These are phyloP conservation scores for Halotydeus destructor DNA, from an alignment of 1,140 invertebrate genomes.

Conservation along the genomic window DNA sequence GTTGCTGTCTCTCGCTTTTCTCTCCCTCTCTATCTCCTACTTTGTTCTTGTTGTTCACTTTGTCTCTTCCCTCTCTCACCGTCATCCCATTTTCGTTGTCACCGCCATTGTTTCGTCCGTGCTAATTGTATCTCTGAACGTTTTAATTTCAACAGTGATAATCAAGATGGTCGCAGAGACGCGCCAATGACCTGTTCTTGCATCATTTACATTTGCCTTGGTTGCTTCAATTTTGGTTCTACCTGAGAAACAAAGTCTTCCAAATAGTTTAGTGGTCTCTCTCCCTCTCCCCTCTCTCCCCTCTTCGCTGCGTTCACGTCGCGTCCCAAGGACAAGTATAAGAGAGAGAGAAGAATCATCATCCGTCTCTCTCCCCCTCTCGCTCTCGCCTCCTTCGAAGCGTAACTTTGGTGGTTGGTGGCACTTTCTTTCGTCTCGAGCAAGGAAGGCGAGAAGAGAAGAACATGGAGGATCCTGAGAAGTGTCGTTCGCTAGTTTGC, in stretches of 20 bases:
- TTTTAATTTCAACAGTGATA: not conserved
- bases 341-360: no score
- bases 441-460: not conserved
- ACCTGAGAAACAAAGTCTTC: no score
- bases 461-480: not conserved
- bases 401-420: not conserved
- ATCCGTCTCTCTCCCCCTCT: not conserved
- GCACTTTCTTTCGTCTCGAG: no score
- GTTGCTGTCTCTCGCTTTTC: not conserved
- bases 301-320: not conserved
- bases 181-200: no score
- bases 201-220: no score
- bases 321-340: no score
- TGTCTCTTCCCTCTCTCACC: not conserved
- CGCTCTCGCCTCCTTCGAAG: not conserved
- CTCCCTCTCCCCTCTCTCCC: not conserved
- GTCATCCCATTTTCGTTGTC: no score
- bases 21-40: not conserved
- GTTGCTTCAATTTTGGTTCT: no score
- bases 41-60: not conserved
- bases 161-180: not conserved
- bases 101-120: not conserved
- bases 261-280: no score
- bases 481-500: constrained; percentile 8
- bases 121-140: no score